Base-by-base conservation (phyloP, 2,113 vertebrate species). In the Colossoma macropomum region DNA sequence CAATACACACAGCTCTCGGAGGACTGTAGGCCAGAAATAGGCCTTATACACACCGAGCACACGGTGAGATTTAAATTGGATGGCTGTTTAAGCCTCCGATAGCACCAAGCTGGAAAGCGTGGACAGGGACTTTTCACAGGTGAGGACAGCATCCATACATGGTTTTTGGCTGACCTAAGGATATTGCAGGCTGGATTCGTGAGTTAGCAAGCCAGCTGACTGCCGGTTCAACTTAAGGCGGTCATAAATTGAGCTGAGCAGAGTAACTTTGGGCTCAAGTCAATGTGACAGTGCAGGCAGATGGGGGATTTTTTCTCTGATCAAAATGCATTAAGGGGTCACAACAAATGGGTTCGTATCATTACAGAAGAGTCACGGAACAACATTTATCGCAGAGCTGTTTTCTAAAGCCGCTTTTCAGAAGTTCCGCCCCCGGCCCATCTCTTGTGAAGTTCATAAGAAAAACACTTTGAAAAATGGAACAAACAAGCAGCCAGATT, bases 1-100 rank as follows among this genome's bases (percentile, higher is more conserved):
- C 83, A 41, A 75, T 72, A 60, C 45, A 70, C 62, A 16, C 50
- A 16, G 75, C 79, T 77, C 74, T 73, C 32, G 62, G 62, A 65
- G 27, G 28, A 59, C 7, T 32, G 23, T 8, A 72, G 45, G 69
- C 34, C 41, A 34, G 34, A 71, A 52, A 52, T 52, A 52, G 50
- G 50, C 50, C 54, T 7, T 6, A 8, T 15, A 56, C 54, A 56
- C 54, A 23, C 54, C 50, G 50, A 52, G 50, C 7, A n/a, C 48
- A 41, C 45, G 30, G 80, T 69, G 56, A 63, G 70, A 60, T 52
- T 50, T 28, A 34, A 77, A 75, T 75, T n/a, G 72, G 17, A 28
- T 34, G 52, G 34, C 21, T 19, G 69, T 41, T 79, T 56, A 79
- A 80, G 78, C 45, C 78, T 80, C 3, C 9, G 52, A 56, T 34